Evolutionary conservation across 1,140 invertebrate genomes (phyloP).

Genomic region (Papilio polytes): DNA sequence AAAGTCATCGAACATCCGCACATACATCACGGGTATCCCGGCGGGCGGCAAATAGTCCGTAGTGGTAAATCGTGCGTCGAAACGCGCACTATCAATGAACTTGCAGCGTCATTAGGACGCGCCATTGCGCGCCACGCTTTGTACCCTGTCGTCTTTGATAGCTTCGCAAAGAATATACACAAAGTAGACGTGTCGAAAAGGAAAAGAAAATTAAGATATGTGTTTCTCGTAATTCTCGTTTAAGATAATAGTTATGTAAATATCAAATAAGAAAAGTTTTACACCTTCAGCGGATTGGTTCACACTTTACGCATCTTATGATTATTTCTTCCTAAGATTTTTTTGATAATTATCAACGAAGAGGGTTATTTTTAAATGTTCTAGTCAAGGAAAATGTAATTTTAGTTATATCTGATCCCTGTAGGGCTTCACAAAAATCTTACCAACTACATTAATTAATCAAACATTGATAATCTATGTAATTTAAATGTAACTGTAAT

Average conservation of each 20-base stretch:
- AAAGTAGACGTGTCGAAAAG: constrained; percentile 10
- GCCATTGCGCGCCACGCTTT: constrained; percentile 63
- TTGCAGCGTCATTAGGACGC: constrained; percentile 69
- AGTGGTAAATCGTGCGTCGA: constrained; percentile 76
- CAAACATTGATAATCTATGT: background rate
- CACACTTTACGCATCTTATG: no score
- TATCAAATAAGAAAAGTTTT: no score
- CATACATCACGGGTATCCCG: constrained; percentile 69
- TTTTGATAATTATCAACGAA: no score
- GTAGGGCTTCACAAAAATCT: no score
- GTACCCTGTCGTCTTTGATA: constrained; percentile 44
- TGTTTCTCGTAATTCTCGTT: no score
- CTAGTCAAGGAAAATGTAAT: no score
- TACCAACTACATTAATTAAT: no score
- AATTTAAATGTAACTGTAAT: background rate
- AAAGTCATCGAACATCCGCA: constrained; percentile 62
- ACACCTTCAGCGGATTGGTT: no score
- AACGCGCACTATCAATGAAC: constrained; percentile 71
- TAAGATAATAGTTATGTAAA: no score
- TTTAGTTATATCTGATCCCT: no score
- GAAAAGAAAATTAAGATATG: background rate
- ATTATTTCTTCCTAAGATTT: no score
- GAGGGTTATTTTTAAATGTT: no score
- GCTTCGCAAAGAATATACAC: constrained; percentile 25
- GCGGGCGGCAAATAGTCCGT: constrained; percentile 78